Base-by-base conservation (phyloP, 2,113 vertebrate species). In the Pteropus alecto region DNA sequence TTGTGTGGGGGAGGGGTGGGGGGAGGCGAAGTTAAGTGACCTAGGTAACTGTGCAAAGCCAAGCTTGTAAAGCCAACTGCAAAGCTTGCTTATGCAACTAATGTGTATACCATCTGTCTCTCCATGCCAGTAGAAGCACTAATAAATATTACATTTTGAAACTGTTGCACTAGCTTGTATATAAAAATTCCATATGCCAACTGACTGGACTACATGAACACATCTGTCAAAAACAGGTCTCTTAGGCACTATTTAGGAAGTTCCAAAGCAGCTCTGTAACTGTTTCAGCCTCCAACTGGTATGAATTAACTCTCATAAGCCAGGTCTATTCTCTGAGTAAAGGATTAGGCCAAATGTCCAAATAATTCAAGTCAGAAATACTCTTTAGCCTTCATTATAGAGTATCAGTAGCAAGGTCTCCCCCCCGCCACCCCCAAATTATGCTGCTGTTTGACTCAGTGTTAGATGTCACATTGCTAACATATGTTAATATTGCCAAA, bases 181-280 rank as follows among this genome's bases (percentile, higher is more conserved):
- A 90, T 93, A 92, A 96, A 94, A 96, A 94, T 92, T 95, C 97
- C 96, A 97, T 90, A 96, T 95, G 81, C 94, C 95, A 87, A 83
- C 67, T 81, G 84, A 97, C 82, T 73, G 48, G 12, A 87, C 81
- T 96, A 90, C 76, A 93, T 71, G 95, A 92, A 73, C 65, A 87
- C 95, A 97, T 95, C 65, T 96, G 94, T 96, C 95, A 88, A 90
- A 96, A 97, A 73, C 60, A 94, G 87, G 90, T 95, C 95, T 96
- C 96, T 81, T n/a, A 91, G 93, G 94, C 76, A 95, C 65, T 92
- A 77, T 88, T 95, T 81, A 85, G 81, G 90, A 96, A 88, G 92
- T 97, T 96, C 94, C 90, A 90, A 96, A 92, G 70, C 48, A 95
- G 60, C 89, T 87, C 96, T 98, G 92, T 61, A 96, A 96, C 77